Percentiles rank a stretch among this genome's conserved stretches.
Conservation (phyloP, 2,888 invertebrate species). For the Frankliniella fusca region DNA sequence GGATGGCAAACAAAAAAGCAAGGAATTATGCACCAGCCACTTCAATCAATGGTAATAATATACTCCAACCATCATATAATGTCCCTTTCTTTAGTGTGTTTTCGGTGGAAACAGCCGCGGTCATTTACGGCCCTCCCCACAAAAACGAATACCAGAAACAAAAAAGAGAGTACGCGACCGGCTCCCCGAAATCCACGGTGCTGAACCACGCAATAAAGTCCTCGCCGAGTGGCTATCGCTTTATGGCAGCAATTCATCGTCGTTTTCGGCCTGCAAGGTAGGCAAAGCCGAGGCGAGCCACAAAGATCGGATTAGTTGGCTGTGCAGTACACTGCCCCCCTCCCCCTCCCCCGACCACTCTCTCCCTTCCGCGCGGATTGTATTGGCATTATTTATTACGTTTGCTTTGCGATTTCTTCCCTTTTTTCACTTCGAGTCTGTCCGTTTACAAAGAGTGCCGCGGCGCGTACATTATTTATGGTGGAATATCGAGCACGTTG, state of each 20-base stretch:
- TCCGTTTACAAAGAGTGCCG: not conserved
- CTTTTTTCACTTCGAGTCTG: not conserved
- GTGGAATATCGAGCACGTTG: not conserved
- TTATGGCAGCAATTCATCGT: slow-evolving; percentile 5
- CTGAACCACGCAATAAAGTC: not conserved
- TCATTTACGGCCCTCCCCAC: too few relatives aligned
- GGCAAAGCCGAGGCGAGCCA: not conserved
- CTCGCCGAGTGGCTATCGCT: slow-evolving; percentile 5
- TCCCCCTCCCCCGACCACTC: not conserved
- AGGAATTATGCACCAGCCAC: too few relatives aligned
- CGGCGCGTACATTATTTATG: slow-evolving; percentile 3
- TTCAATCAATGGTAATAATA: too few relatives aligned
- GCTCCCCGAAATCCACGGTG: too few relatives aligned
- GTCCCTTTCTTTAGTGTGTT: too few relatives aligned
- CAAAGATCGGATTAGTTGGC: slow-evolving; percentile 1
- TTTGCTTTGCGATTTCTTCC: slow-evolving; percentile 14
- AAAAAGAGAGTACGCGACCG: too few relatives aligned
- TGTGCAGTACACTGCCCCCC: not conserved
- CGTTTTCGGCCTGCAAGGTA: slow-evolving; percentile 17
- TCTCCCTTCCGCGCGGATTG: slow-evolving; percentile 8
- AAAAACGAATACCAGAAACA: too few relatives aligned
- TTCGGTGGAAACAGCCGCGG: too few relatives aligned
- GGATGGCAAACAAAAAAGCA: too few relatives aligned
- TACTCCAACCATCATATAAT: too few relatives aligned
- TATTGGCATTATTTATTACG: slow-evolving; percentile 25